These are phyloP conservation scores for Gymnoscopelus braueri DNA, from an alignment of 2,797 vertebrate genomes.

Conservation along the genomic window DNA sequence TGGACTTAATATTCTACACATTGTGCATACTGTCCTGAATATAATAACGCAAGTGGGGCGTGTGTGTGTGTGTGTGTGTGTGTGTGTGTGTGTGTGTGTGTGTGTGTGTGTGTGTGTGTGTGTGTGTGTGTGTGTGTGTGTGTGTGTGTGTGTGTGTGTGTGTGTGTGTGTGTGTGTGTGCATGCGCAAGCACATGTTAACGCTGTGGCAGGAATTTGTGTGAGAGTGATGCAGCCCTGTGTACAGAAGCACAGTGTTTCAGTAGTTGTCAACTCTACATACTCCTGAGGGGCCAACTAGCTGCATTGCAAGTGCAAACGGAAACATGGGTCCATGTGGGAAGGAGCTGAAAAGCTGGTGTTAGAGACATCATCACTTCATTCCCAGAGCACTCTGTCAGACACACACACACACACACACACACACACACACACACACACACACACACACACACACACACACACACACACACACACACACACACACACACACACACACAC, in stretches of 20 bases:
- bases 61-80: slow-evolving; percentile 1
- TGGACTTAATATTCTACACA: too few relatives aligned
- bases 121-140: neutral
- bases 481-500: slow-evolving; percentile 5
- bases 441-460: neutral
- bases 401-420: neutral
- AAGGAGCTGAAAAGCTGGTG: slow-evolving; percentile 39
- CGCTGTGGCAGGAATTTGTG: too few relatives aligned
- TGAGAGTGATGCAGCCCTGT: too few relatives aligned
- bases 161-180: too few relatives aligned
- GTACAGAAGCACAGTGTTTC: slow-evolving; percentile 3
- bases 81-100: slow-evolving; percentile 7
- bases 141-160: too few relatives aligned
- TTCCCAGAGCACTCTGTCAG: slow-evolving; percentile 40
- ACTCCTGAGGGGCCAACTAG: slow-evolving; percentile 3
- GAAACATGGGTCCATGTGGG: slow-evolving; percentile 31
- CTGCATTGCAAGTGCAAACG: slow-evolving; percentile 32
- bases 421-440: slow-evolving; percentile 50
- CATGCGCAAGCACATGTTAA: too few relatives aligned
- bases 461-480: neutral
- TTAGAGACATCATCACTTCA: slow-evolving; percentile 55
- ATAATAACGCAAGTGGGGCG: too few relatives aligned
- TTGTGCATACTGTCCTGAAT: too few relatives aligned
- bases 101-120: slow-evolving; percentile 8
- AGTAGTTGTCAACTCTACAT: slow-evolving; percentile 1